These are phyloP conservation scores for Glareola pratincola DNA, from an alignment of 2,113 vertebrate genomes.

Conservation along the genomic window DNA sequence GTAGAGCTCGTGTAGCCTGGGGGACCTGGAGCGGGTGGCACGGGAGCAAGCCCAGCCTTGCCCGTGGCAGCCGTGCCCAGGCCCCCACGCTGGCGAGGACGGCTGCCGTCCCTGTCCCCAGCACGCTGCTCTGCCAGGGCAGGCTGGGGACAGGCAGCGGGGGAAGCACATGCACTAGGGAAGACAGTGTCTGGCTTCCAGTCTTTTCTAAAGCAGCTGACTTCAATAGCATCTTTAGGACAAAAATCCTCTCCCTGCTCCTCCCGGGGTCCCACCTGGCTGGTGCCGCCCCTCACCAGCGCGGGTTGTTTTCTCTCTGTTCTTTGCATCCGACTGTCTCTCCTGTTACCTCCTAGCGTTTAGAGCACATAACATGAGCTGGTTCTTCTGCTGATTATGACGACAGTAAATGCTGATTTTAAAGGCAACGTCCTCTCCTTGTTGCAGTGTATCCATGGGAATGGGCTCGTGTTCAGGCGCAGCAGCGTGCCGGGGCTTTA, in stretches of 20 bases:
- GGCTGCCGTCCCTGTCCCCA: fast-evolving
- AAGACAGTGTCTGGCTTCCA: not conserved
- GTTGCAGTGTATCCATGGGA: not conserved
- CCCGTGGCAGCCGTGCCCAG: fast-evolving
- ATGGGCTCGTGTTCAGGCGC: fast-evolving
- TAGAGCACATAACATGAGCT: not conserved
- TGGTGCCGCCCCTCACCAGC: not conserved
- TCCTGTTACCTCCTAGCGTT: not conserved
- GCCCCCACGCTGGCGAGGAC: fast-evolving
- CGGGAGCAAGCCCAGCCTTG: not conserved
- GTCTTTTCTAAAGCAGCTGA: not conserved
- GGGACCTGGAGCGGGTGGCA: not conserved
- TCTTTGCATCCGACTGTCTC: not conserved
- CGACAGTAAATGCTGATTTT: slow-evolving; percentile 49
- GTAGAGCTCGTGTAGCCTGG: not conserved
- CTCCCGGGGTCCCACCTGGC: not conserved
- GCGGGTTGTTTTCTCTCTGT: not conserved
- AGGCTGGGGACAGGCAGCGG: fast-evolving
- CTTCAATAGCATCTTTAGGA: not conserved
- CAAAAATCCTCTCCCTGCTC: not conserved
- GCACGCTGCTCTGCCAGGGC: fast-evolving
- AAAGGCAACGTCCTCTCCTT: not conserved
- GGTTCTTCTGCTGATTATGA: not conserved
- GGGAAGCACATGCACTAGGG: not conserved
- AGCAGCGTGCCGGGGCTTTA: not conserved